Percentiles rank a stretch among this genome's conserved stretches.
phyloP scores from a whole-genome alignment of 2,797 vertebrate genomes.

The Trachurus trachurus region DNA sequence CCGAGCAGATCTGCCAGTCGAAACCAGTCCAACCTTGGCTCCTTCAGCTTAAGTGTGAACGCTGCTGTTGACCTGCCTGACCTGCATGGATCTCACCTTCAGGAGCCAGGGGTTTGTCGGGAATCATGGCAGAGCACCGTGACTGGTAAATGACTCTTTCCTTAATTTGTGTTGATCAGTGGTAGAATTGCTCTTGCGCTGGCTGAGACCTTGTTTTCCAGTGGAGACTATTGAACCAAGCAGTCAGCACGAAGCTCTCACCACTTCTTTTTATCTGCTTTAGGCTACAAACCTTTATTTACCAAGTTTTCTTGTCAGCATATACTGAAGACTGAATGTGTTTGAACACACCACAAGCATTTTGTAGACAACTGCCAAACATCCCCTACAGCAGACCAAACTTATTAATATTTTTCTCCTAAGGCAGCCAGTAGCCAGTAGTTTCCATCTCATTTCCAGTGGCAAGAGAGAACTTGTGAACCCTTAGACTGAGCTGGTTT shows the following conservation, averaged over 20 bases:
- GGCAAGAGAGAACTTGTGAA: neutral
- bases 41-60: neutral
- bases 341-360: conserved; percentile 17
- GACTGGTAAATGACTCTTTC: conserved; percentile 1
- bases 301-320: conserved; percentile 20
- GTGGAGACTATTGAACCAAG: neutral
- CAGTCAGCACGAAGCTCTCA: neutral
- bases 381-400: conserved; percentile 3
- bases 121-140: conserved; percentile 3
- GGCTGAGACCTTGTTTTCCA: conserved; percentile 5
- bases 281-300: conserved; percentile 17
- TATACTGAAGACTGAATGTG: conserved; percentile 6
- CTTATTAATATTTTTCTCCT: neutral
- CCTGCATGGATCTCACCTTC: conserved; percentile 12
- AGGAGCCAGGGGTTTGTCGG: conserved; percentile 7
- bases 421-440: neutral
- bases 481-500: neutral
- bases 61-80: conserved; percentile 29
- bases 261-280: conserved; percentile 10
- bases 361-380: neutral
- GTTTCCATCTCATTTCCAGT: neutral
- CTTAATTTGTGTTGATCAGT: conserved; percentile 18
- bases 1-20: conserved; percentile 30
- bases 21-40: conserved; percentile 15
- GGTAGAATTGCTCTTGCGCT: neutral